A percentile compares a stretch with the other conserved stretches of the same genome.
Evolutionary conservation across 1,140 invertebrate genomes (phyloP).

Genomic region (Diorhabda elongata): DNA sequence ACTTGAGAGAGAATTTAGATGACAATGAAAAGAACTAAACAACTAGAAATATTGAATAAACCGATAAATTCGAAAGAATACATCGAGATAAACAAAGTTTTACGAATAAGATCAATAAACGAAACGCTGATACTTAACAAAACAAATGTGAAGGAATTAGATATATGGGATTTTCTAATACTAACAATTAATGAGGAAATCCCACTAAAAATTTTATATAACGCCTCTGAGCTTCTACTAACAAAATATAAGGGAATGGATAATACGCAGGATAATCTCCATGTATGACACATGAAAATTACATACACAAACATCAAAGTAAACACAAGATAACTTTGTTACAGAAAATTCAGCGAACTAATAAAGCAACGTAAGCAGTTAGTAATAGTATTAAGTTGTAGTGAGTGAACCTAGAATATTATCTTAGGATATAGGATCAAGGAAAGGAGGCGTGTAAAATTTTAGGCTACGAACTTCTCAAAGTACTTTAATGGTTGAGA

Average conservation of each 20-base stretch:
- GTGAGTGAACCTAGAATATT: constrained; percentile 5
- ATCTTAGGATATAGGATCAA: constrained; percentile 4
- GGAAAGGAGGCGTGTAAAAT: constrained; percentile 4
- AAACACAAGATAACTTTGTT: constrained; percentile 13
- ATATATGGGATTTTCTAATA: too few relatives aligned
- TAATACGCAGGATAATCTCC: constrained; percentile 13
- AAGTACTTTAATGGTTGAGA: too few relatives aligned
- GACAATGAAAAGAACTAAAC: too few relatives aligned
- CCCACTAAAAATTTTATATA: background rate
- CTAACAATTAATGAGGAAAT: too few relatives aligned
- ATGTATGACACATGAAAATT: constrained; percentile 8
- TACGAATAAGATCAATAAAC: too few relatives aligned
- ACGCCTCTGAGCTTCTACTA: background rate
- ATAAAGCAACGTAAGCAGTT: constrained; percentile 13
- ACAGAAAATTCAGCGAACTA: constrained; percentile 16
- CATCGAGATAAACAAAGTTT: too few relatives aligned
- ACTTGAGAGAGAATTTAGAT: too few relatives aligned
- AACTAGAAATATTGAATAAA: too few relatives aligned
- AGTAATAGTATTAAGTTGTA: constrained; percentile 15
- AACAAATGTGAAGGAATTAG: too few relatives aligned
- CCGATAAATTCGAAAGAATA: too few relatives aligned
- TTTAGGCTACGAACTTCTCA: background rate
- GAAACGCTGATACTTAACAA: too few relatives aligned
- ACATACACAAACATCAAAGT: constrained; percentile 19
- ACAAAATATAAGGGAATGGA: background rate